A percentile compares a stretch with the other conserved stretches of the same genome.
Evolutionary conservation across 2,113 vertebrate species (phyloP).

Genomic region (Malurus cyaneus): DNA sequence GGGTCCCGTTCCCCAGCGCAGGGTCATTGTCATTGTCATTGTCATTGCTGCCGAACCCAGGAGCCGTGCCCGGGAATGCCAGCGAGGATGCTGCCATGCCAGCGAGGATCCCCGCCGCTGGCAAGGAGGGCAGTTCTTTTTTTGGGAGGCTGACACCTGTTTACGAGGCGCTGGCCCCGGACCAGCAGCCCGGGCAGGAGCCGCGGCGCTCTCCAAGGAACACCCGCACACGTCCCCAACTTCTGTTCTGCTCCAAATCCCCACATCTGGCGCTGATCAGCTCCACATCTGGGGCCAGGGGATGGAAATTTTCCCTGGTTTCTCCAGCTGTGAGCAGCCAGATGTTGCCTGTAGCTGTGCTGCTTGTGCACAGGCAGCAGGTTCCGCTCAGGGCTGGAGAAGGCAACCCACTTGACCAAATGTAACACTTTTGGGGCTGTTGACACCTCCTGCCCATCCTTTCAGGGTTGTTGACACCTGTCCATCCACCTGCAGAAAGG

Average conservation of each 20-base stretch:
- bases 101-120: conserved; percentile 43
- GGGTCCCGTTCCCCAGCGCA: neutral
- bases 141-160: conserved; percentile 50
- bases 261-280: neutral
- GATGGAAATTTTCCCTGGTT: rapidly evolving
- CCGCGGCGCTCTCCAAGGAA: neutral
- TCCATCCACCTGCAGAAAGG: neutral
- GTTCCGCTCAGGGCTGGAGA: neutral
- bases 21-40: too few relatives aligned
- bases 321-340: neutral
- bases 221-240: rapidly evolving
- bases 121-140: conserved; percentile 36
- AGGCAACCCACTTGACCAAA: neutral
- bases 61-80: neutral
- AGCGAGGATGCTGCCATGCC: neutral
- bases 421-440: neutral
- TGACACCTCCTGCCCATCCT: neutral
- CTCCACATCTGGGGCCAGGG: neutral
- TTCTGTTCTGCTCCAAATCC: neutral
- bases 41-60: neutral
- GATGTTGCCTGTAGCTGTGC: neutral
- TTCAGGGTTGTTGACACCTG: neutral
- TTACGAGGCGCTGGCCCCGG: neutral
- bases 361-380: neutral
- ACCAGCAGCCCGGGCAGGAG: neutral